Conservation (phyloP, 2,113 vertebrate species). For the Empidonax alnorum region DNA sequence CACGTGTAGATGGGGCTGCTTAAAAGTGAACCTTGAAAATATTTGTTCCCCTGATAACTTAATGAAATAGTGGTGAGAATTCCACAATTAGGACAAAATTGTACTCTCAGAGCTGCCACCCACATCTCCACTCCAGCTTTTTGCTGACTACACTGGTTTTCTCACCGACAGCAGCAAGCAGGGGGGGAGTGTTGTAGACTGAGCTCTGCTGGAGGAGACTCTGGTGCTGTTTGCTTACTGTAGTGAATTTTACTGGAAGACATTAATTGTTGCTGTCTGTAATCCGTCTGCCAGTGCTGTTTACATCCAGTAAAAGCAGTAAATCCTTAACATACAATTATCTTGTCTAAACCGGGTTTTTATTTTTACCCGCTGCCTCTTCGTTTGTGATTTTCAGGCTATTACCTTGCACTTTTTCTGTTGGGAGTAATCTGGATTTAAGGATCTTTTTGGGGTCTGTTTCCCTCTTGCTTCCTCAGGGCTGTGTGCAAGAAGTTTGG, state of each 20-base stretch:
- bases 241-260: not conserved
- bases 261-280: not conserved
- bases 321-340: not conserved
- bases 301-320: not conserved
- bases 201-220: not conserved
- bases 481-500: constrained; percentile 98
- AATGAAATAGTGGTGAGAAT: not conserved
- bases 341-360: not conserved
- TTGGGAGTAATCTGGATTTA: not conserved
- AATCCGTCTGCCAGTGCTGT: not conserved
- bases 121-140: not conserved
- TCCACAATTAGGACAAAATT: not conserved
- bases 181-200: not conserved
- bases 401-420: not conserved
- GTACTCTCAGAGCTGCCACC: not conserved
- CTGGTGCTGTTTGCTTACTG: not conserved
- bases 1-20: fast-evolving
- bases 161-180: not conserved
- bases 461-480: constrained; percentile 71
- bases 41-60: not conserved
- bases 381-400: not conserved
- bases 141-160: not conserved
- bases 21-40: not conserved
- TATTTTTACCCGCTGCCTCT: not conserved
- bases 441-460: not conserved